phyloP scores from a whole-genome alignment of 37 sponge, comb jelly and placozoan species.

The Aphrocallistes beatrix region DNA sequence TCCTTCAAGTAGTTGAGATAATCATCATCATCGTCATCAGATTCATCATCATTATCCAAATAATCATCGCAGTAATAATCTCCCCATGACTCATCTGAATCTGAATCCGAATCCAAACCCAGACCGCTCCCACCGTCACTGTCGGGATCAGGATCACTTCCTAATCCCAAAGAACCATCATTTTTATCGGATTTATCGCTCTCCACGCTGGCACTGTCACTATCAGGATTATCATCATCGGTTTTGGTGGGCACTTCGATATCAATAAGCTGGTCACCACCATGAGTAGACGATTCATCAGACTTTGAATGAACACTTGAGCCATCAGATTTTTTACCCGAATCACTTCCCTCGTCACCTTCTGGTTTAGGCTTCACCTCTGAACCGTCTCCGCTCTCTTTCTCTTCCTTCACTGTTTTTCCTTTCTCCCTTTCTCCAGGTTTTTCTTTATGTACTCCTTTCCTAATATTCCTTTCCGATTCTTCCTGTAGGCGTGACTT shows the following conservation, averaged over 20 bases:
- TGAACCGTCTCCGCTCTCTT: neutral
- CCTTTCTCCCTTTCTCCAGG: neutral
- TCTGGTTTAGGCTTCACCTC: neutral
- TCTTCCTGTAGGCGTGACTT: neutral
- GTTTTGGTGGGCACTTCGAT: conserved; percentile 2
- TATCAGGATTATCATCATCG: neutral
- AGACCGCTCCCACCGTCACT: neutral
- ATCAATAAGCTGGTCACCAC: neutral
- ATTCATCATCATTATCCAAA: neutral
- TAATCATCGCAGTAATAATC: neutral
- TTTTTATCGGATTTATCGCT: neutral
- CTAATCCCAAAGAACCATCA: neutral
- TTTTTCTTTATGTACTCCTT: neutral
- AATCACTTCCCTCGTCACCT: neutral
- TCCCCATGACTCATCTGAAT: neutral
- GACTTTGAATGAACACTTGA: neutral
- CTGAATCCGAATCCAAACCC: neutral
- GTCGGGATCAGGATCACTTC: neutral
- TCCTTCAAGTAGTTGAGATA: neutral
- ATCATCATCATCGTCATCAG: neutral
- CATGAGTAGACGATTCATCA: neutral
- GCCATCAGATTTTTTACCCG: neutral
- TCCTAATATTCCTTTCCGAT: neutral
- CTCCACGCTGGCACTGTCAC: neutral
- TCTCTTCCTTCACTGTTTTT: neutral